Conservation (phyloP, 2,113 vertebrate genomes). For the Cricetomys ansorgei region DNA sequence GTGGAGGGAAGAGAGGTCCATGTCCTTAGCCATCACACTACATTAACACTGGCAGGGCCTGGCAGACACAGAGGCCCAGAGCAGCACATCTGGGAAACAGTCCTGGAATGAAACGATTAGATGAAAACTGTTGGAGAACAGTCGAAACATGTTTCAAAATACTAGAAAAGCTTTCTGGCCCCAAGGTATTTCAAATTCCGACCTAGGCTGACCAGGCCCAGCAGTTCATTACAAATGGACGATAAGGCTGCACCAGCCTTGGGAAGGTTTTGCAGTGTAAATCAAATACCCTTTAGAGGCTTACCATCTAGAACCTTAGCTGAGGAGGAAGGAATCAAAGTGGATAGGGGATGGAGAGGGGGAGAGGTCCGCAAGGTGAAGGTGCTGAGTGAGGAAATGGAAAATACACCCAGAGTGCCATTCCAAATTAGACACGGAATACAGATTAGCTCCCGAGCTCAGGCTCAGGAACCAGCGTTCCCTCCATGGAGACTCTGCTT, state of each 20-base stretch:
- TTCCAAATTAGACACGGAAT: not conserved
- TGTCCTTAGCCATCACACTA: not conserved
- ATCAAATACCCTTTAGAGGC: not conserved
- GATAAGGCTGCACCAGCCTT: not conserved
- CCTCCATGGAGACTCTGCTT: not conserved
- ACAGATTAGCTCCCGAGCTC: not conserved
- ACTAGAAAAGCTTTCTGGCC: not conserved
- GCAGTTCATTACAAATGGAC: not conserved
- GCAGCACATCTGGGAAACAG: not conserved
- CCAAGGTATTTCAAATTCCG: not conserved
- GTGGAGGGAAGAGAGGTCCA: not conserved
- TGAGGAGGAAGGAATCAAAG: not conserved
- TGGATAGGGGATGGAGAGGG: not conserved
- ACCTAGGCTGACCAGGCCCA: not conserved
- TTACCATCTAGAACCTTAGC: not conserved
- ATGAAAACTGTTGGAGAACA: not conserved
- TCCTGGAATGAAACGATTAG: not conserved
- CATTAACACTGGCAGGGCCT: not conserved
- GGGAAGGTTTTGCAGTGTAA: not conserved
- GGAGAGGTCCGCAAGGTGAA: not conserved
- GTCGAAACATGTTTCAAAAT: not conserved
- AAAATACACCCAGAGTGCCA: not conserved
- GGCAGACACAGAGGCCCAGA: not conserved
- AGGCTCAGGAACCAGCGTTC: not conserved
- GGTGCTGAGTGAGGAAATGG: not conserved